phyloP scores from a whole-genome alignment of 2,113 vertebrate genomes.

The Oreochromis niloticus region DNA sequence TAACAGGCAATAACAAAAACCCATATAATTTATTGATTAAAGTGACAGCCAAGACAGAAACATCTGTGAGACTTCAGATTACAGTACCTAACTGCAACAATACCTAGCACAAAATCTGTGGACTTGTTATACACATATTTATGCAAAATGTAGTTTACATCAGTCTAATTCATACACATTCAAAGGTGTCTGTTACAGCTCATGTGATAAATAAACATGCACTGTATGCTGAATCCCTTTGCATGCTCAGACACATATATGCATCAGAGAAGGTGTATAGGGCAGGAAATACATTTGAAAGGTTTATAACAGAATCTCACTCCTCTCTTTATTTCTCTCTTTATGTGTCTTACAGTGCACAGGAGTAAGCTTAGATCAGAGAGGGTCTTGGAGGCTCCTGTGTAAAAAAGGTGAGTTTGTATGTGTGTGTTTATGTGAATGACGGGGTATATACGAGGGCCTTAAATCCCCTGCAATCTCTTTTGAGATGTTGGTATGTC shows the following conservation, averaged over 20 bases:
- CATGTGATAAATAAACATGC: background rate
- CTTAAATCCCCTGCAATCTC: slow-evolving; percentile 67
- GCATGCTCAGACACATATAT: background rate
- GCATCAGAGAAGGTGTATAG: background rate
- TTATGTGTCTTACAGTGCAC: slow-evolving; percentile 13
- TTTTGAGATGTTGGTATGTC: slow-evolving; percentile 49
- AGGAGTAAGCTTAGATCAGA: slow-evolving; percentile 11
- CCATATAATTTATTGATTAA: background rate
- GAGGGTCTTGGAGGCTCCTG: background rate
- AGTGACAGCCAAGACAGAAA: background rate
- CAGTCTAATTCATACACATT: background rate
- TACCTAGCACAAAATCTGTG: background rate
- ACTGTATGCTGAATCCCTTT: background rate
- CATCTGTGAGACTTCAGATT: background rate
- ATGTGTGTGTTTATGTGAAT: slow-evolving; percentile 4
- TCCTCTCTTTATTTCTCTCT: background rate
- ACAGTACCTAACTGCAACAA: background rate
- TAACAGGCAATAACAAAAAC: background rate
- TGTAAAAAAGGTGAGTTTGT: slow-evolving; percentile 26
- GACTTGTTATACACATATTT: background rate
- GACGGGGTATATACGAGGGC: slow-evolving; percentile 13
- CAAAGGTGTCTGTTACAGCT: background rate
- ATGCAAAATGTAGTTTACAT: background rate
- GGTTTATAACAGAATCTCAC: slow-evolving; percentile 7
- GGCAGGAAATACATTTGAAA: background rate